Evolutionary conservation across 2,113 vertebrate species (phyloP).

Genomic region (Ariopsis seemanni): DNA sequence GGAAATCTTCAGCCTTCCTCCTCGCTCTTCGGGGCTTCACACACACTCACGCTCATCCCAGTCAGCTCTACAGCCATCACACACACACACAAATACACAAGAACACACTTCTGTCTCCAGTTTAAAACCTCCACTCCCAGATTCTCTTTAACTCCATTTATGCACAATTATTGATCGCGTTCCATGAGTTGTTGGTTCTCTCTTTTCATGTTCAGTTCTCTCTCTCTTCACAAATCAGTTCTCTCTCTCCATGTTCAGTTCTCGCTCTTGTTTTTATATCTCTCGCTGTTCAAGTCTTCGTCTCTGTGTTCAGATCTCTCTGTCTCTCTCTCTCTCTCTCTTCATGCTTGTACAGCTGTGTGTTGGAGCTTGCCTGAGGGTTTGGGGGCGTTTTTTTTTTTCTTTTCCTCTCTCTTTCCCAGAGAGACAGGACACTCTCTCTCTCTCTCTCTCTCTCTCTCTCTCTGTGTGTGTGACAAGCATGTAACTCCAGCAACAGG

Average conservation of each 20-base stretch:
- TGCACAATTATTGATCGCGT: not conserved
- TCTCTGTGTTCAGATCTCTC: not conserved
- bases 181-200: not conserved
- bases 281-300: not conserved
- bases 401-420: slow-evolving; percentile 14
- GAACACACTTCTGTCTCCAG: slow-evolving; percentile 9
- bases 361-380: slow-evolving; percentile 32
- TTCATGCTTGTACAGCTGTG: slow-evolving; percentile 31
- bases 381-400: slow-evolving; percentile 19
- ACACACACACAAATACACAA: slow-evolving; percentile 59
- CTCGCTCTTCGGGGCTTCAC: slow-evolving; percentile 80
- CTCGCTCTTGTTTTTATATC: not conserved
- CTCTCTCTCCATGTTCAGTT: not conserved
- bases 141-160: not conserved
- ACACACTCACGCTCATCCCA: slow-evolving; percentile 70
- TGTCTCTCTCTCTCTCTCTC: not conserved
- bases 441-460: slow-evolving; percentile 42
- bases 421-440: slow-evolving; percentile 1
- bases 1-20: slow-evolving; percentile 84
- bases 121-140: not conserved
- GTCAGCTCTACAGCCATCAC: slow-evolving; percentile 79
- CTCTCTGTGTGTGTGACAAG: slow-evolving; percentile 70
- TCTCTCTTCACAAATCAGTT: not conserved
- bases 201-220: not conserved
- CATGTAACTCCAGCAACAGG: slow-evolving; percentile 81